Base-by-base conservation (phyloP, 2,113 vertebrate genomes). In the Pedionomus torquatus region DNA sequence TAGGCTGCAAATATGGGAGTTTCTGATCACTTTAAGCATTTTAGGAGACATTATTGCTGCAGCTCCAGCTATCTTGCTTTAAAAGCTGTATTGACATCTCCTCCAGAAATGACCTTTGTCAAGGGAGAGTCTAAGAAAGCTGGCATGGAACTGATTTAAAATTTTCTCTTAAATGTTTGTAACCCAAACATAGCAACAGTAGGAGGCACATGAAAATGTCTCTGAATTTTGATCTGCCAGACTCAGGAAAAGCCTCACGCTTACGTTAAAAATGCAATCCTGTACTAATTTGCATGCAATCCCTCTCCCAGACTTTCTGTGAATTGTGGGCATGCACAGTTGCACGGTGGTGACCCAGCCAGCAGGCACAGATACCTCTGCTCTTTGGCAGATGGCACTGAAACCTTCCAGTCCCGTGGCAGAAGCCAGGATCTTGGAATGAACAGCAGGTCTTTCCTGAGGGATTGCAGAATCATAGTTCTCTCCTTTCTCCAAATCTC, bases 351-450 rank as follows among this genome's bases (percentile, higher is more conserved):
- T 65, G 64, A 89, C 83, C 95, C 80, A 93, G 69, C 48, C 92
- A 84, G 76, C 86, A 84, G 85, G 71, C 5, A 5, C 15, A 33
- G 85, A 18, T 54, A 66, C 28, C 69, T 83, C 44, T 94, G 86
- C 80, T 94, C 92, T 96, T 68, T 79, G 61, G 79, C 86, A 96
- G 95, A 93, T 95, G 96, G 82, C 79, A 26, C 46, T 11, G 63
- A 85, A 94, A 51, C 71, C 78, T 93, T 37, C 43, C 55, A 30
- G 65, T 52, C 92, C 80, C 69, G 2, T 8, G 65, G 77, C 90
- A 93, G 90, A 76, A 87, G 68, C 68, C 72, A n/a, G 48, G 61
- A 83, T 81, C 60, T 37, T 70, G 83, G 52, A 93, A 44, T 28
- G 77, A 92, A 25, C 81, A 81, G 55, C 69, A 83, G 69, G 44